A percentile compares a stretch with the other conserved stretches of the same genome.
Evolutionary conservation across 30 jellyfish, hydroid and myxozoan genomes (phyloP).

Genomic region (Hydra vulgaris): DNA sequence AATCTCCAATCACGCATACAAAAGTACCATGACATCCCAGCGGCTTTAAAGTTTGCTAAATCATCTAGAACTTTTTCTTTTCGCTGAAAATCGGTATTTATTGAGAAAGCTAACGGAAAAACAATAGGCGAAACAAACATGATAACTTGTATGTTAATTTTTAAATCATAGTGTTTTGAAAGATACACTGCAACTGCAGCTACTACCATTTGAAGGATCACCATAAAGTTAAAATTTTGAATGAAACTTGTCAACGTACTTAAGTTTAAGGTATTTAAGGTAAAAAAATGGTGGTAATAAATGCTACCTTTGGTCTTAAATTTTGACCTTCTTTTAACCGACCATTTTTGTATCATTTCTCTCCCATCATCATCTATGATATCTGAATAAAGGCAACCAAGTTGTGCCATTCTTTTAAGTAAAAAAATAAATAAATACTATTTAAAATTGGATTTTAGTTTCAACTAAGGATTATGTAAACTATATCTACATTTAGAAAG

Average conservation of each 20-base stretch:
- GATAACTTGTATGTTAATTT: slow-evolving; percentile 71
- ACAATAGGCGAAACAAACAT: slow-evolving; percentile 95
- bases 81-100: slow-evolving; percentile 95
- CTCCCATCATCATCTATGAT: slow-evolving; percentile 88
- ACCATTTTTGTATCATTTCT: slow-evolving; percentile 72
- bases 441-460: too few species aligned
- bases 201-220: slow-evolving; percentile 80
- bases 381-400: not conserved
- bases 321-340: slow-evolving; percentile 50
- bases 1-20: slow-evolving; percentile 85
- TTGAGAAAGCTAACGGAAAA: slow-evolving; percentile 92
- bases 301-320: slow-evolving; percentile 26
- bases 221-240: slow-evolving; percentile 72
- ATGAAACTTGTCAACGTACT: slow-evolving; percentile 56
- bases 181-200: slow-evolving; percentile 46
- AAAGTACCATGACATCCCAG: slow-evolving; percentile 80
- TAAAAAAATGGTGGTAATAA: slow-evolving; percentile 6
- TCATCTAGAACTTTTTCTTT: slow-evolving; percentile 92
- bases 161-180: not conserved
- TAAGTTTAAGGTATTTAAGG: slow-evolving; percentile 12
- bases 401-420: not conserved
- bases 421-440: not conserved
- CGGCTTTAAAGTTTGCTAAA: slow-evolving; percentile 82
- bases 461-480: too few species aligned
- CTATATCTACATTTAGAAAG: too few species aligned